These are phyloP conservation scores for Pandemis cinnamomeana DNA, from an alignment of 2,888 invertebrate species.

Conservation along the genomic window DNA sequence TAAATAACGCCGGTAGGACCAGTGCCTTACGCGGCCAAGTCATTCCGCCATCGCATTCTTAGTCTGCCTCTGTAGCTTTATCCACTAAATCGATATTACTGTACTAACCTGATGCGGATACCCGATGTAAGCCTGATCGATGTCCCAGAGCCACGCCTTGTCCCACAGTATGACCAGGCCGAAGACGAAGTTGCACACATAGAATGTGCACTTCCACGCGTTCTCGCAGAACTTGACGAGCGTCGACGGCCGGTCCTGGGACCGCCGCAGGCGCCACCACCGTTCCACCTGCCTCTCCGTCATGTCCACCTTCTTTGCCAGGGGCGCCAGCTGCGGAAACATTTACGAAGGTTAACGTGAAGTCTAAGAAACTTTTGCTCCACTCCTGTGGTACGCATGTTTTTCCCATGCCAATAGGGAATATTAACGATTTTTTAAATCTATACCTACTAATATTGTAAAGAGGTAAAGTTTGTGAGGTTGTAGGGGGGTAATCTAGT, in stretches of 20 bases:
- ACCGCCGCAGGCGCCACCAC: conserved; percentile 94
- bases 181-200: conserved; percentile 91
- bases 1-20: too few species aligned
- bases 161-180: conserved; percentile 94
- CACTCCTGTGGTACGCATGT: too few species aligned
- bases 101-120: conserved; percentile 90
- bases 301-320: conserved; percentile 94
- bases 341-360: background rate
- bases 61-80: too few species aligned
- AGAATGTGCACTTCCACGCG: conserved; percentile 95
- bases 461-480: too few species aligned
- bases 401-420: too few species aligned
- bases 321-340: conserved; percentile 82
- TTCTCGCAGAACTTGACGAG: conserved; percentile 97
- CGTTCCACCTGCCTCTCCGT: conserved; percentile 94
- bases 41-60: too few species aligned
- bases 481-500: too few species aligned
- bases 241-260: conserved; percentile 95
- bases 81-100: background rate
- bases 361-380: too few species aligned
- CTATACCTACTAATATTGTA: too few species aligned
- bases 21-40: too few species aligned
- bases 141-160: conserved; percentile 98
- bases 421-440: too few species aligned
- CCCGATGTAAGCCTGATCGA: conserved; percentile 93